Percentiles rank a stretch among this genome's conserved stretches.
These are phyloP conservation scores for Agrochola litura DNA, from an alignment of 2,888 invertebrate species.

Conservation along the genomic window DNA sequence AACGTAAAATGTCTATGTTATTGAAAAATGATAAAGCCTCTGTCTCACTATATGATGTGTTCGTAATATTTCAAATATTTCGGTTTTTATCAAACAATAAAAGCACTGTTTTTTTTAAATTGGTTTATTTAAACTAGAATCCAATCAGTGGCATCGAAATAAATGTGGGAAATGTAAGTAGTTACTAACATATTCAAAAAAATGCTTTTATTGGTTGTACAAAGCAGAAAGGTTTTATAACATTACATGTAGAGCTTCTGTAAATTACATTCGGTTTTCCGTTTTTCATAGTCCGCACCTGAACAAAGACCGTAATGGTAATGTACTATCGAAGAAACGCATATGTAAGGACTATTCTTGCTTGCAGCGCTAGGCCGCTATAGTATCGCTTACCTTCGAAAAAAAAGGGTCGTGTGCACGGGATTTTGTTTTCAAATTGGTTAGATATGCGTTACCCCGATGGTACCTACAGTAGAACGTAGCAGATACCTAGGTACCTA, in stretches of 20 bases:
- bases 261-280: background rate
- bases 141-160: slow-evolving; percentile 6
- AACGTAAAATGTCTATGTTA: slow-evolving; percentile 17
- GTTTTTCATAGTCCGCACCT: background rate
- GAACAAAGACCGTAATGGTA: background rate
- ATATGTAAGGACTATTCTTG: too few relatives aligned
- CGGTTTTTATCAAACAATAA: background rate
- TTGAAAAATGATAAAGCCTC: slow-evolving; percentile 22
- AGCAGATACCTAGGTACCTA: background rate
- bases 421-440: too few relatives aligned
- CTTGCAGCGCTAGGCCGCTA: too few relatives aligned
- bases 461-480: background rate
- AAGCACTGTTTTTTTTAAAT: slow-evolving; percentile 14
- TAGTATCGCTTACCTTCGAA: too few relatives aligned
- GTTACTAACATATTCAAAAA: background rate
- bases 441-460: too few relatives aligned
- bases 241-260: background rate
- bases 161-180: background rate
- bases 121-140: slow-evolving; percentile 5
- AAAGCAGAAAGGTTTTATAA: background rate
- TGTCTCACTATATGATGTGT: background rate
- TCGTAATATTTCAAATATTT: background rate
- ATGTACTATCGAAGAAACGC: too few relatives aligned
- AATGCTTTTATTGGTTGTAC: background rate
- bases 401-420: too few relatives aligned